Conservation (phyloP, 2,888 invertebrate species). For the Phortica magna region DNA sequence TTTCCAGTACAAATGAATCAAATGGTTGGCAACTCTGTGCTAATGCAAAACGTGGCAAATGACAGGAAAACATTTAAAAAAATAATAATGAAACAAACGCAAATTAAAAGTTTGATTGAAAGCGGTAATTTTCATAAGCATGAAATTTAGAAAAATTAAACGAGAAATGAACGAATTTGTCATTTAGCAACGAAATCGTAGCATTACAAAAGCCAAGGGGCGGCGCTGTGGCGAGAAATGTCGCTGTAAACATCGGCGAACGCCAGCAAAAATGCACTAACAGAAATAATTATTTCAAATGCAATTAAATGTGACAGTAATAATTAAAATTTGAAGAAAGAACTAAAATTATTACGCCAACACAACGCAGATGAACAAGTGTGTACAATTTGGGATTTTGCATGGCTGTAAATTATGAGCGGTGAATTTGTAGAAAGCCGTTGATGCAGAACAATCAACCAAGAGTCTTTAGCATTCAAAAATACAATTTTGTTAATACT, state of each 20-base stretch:
- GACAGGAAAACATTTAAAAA: conserved; percentile 40
- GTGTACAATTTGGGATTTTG: no score
- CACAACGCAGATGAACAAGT: no score
- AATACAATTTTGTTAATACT: background rate
- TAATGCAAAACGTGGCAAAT: conserved; percentile 42
- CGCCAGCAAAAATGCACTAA: background rate
- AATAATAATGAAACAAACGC: background rate
- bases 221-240: background rate
- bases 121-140: conserved; percentile 53
- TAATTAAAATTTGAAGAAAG: conserved; percentile 55
- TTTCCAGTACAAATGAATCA: conserved; percentile 31
- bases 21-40: conserved; percentile 23
- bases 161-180: background rate
- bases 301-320: conserved; percentile 69
- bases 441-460: no score
- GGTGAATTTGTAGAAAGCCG: no score
- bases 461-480: no score
- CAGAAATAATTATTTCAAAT: conserved; percentile 44
- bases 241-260: background rate
- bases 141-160: conserved; percentile 32
- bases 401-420: no score
- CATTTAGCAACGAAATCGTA: background rate
- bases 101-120: conserved; percentile 11
- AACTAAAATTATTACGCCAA: background rate
- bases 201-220: background rate